Evolutionary conservation across 2,797 vertebrate genomes (phyloP).

Genomic region (Eidolon dupreanum): DNA sequence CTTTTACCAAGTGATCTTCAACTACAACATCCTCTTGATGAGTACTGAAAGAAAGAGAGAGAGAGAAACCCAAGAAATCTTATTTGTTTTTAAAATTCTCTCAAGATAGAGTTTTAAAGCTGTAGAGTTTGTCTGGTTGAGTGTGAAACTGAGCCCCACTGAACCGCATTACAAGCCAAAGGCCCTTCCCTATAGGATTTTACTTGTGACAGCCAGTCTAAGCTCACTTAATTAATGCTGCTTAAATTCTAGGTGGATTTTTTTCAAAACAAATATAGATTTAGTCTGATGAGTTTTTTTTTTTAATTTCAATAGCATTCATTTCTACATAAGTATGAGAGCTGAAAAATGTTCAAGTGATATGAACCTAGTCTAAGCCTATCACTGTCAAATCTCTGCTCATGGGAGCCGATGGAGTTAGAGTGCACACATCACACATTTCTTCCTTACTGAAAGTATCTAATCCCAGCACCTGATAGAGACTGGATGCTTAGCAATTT

Average conservation of each 20-base stretch:
- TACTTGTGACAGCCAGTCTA: neutral
- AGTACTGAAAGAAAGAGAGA: neutral
- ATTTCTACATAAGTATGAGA: constrained; percentile 5
- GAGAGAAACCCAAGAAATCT: neutral
- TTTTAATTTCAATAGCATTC: constrained; percentile 67
- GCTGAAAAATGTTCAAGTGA: constrained; percentile 50
- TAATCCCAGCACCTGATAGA: neutral
- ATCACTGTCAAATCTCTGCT: neutral
- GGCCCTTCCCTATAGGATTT: neutral
- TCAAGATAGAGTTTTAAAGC: neutral
- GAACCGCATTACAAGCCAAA: neutral
- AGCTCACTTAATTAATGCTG: constrained; percentile 22
- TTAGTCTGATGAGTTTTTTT: constrained; percentile 41
- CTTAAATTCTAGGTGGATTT: neutral
- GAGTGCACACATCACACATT: neutral
- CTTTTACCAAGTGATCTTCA: neutral
- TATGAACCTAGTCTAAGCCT: neutral
- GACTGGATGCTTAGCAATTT: neutral
- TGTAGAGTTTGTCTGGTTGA: neutral
- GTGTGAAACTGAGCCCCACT: neutral
- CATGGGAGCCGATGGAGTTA: neutral
- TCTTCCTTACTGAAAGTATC: neutral
- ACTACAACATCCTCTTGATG: neutral
- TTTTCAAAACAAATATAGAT: constrained; percentile 47
- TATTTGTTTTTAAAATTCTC: constrained; percentile 26